Base-by-base conservation (phyloP, 2,113 vertebrate species). In the Lota lota region DNA sequence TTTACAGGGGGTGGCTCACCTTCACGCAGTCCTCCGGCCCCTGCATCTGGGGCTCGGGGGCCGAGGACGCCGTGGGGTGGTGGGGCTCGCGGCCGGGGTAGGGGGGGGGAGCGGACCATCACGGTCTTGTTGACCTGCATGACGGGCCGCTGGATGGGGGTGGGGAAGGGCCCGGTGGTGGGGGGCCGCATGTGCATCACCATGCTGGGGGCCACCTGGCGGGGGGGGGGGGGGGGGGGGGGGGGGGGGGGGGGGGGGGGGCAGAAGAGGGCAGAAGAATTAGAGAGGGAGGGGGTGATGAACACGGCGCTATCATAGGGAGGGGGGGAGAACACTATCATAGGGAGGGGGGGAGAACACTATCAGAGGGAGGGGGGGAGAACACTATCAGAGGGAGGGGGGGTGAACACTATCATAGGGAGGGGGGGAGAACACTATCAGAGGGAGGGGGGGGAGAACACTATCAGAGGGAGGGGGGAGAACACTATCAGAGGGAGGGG, bases 1-100 rank as follows among this genome's bases (percentile, higher is more conserved):
- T 88, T 91, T 92, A 93, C 81, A 92, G 91, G 82, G 89, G 92
- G 86, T 91, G 90, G 91, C 92, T 93, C 91, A 93, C 92, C 93
- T 94, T 94, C 91, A 92, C 89, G 87, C 91, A 91, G 85, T 93
- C 93, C 88, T 94, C 93, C 67, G 88, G 80, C 78, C 89, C 91
- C 82, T 93, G 92, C 63, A 86, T 68, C 28, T 77, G 66, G 82
- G 85, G 78, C 77, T 92, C 90, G 5, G 89, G 85, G 86, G 81
- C 89, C 36, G 87, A 88, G 83, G 90, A 88, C 77, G 89, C 91
- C 70, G 77, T 79, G 58, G 87, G 78, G 76, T 90, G 90, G 72
- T 88, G 15, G 10, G 77, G 88, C 70, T 93, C 92, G 0, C 90
- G 88, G 61, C 84, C 81, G 0, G 89, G 88, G 60, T 83, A 89